Conservation (phyloP, 1,140 invertebrate genomes). For the Hestina assimilis region DNA sequence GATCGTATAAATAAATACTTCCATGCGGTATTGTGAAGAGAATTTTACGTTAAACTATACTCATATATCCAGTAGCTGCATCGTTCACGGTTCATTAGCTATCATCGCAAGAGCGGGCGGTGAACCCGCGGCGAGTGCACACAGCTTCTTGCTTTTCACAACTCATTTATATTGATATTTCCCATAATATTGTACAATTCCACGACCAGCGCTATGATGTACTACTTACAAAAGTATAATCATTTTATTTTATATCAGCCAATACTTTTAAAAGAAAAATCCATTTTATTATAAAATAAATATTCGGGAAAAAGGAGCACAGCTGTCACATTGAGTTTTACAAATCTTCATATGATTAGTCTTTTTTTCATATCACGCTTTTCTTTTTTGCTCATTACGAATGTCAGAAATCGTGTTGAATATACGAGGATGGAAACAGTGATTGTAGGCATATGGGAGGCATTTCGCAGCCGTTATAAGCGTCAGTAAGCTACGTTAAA, state of each 20-base stretch:
- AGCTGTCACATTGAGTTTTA: conserved; percentile 4
- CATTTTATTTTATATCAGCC: no score
- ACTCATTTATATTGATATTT: conserved; percentile 47
- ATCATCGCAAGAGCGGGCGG: conserved; percentile 27
- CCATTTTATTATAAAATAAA: background rate
- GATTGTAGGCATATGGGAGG: conserved; percentile 40
- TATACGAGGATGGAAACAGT: conserved; percentile 29
- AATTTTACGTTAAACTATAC: conserved; percentile 23
- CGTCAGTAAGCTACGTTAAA: conserved; percentile 53
- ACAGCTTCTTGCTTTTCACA: conserved; percentile 31
- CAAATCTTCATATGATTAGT: conserved; percentile 25
- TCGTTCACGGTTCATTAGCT: conserved; percentile 52
- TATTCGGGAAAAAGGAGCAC: background rate
- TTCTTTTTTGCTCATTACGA: conserved; percentile 22
- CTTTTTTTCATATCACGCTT: conserved; percentile 25
- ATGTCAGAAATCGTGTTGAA: conserved; percentile 28
- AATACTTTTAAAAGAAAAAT: no score
- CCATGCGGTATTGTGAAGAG: conserved; percentile 24
- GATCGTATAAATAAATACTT: conserved; percentile 18
- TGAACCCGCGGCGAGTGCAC: conserved; percentile 28
- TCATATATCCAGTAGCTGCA: conserved; percentile 42
- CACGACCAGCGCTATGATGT: background rate
- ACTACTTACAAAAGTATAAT: background rate
- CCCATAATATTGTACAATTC: conserved; percentile 16
- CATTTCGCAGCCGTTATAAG: conserved; percentile 54